Base-by-base conservation (phyloP, 2,888 invertebrate genomes). In the Agapostemon virescens region DNA sequence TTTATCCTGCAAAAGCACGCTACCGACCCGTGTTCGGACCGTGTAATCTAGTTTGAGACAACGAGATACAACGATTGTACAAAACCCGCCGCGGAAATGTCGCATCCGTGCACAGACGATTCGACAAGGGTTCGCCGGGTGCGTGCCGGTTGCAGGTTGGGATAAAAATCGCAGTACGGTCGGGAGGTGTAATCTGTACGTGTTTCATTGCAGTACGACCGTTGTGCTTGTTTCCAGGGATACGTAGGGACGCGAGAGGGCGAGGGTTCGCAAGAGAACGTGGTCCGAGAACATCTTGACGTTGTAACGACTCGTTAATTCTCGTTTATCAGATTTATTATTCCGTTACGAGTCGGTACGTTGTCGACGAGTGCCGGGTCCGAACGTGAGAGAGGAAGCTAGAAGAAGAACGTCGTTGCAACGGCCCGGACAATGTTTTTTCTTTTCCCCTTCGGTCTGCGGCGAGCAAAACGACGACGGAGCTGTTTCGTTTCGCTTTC, bases 211-310 rank as follows among this genome's bases (percentile, higher is more conserved):
- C 23, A 67, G 49, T 49, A 69, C 55, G 66, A 79, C 73, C 67
- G 20, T 69, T 78, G 11, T 73, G 26, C 52, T 81, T 81, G 58
- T 77, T 91, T 90, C 74, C 83, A 92, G 92, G 90, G 92, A 92
- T 83, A 92, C 92, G 92, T 92, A 92, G 92, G 91, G 90, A 89
- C 88, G 88, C 88, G 90, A 90, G 90, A 91, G 88, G 81, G 89
- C 89, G 89, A 91, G 88, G 87, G 86, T 89, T 89, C 90, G 89
- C 90, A 90, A 91, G 89, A 91, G 88, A 90, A 89, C 90, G 90
- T 90, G 90, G 90, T 91, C 89, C 87, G 90, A 90, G 81, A 90
- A 90, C 88, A 90, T 90, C 88, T 88, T 90, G 86, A 91, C 89
- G 85, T 88, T 91, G 84, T 91, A 88, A 88, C 83, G 81, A 80